Evolutionary conservation across 2,888 invertebrate genomes (phyloP).

Genomic region (Temnothorax ravouxi): DNA sequence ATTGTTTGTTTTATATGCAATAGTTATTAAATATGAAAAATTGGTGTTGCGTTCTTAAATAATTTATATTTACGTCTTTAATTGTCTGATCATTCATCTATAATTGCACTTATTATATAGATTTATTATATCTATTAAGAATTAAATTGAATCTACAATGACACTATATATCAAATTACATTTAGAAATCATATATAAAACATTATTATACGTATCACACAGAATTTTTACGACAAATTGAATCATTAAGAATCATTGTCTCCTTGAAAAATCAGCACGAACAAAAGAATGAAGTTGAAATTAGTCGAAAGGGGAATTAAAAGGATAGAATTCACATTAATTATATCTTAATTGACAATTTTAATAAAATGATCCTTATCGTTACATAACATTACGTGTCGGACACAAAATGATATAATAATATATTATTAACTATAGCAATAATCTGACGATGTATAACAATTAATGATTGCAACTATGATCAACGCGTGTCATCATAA

Average conservation of each 20-base stretch:
- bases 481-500: constrained; percentile 55
- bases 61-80: neutral
- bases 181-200: constrained; percentile 11
- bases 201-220: neutral
- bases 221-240: neutral
- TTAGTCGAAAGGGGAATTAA: too few relatives aligned
- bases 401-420: constrained; percentile 42
- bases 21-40: neutral
- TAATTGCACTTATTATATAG: neutral
- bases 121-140: neutral
- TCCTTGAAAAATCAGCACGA: neutral
- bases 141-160: neutral
- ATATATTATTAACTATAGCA: constrained; percentile 51
- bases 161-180: neutral
- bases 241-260: neutral
- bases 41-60: neutral
- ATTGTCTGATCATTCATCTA: neutral
- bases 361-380: constrained; percentile 56
- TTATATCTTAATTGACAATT: constrained; percentile 44
- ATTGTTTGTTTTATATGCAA: neutral
- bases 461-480: constrained; percentile 51
- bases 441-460: constrained; percentile 51
- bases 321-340: constrained; percentile 4
- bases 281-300: neutral
- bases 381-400: constrained; percentile 52